Conservation (phyloP, 2,113 vertebrate species). For the Archocentrus centrarchus region DNA sequence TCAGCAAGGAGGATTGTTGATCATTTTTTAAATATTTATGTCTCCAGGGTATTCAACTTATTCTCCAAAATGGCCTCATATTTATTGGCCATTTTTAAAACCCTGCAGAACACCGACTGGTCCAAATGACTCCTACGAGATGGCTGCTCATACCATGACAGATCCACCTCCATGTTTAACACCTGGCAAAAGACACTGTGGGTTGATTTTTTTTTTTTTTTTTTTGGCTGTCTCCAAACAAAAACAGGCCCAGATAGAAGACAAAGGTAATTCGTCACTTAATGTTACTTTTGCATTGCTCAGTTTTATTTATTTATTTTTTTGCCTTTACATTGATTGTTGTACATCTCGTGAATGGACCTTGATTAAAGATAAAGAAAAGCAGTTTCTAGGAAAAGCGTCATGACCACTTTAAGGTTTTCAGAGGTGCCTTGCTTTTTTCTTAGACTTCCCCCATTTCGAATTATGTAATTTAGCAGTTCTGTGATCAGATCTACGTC, state of each 20-base stretch:
- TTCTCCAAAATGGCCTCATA: constrained; percentile 17
- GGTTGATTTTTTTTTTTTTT: constrained; percentile 28
- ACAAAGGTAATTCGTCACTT: constrained; percentile 23
- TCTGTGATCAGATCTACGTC: constrained; percentile 9
- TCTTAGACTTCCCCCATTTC: background rate
- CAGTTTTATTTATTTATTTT: background rate
- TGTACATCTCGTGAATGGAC: background rate
- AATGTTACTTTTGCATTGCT: background rate
- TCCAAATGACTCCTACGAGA: constrained; percentile 76
- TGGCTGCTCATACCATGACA: constrained; percentile 74
- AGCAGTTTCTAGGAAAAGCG: background rate
- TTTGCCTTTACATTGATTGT: background rate
- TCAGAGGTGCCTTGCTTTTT: background rate
- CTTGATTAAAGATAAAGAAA: background rate
- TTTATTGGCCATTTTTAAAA: constrained; percentile 47
- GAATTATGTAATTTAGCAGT: constrained; percentile 12
- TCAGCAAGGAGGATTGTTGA: background rate
- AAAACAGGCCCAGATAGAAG: constrained; percentile 19
- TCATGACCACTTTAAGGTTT: background rate
- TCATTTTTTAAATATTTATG: background rate
- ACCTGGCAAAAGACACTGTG: constrained; percentile 64
- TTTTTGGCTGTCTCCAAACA: constrained; percentile 33
- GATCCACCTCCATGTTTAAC: constrained; percentile 76
- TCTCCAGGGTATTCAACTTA: background rate
- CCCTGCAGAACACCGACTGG: constrained; percentile 49